Evolutionary conservation across 2,888 invertebrate species (phyloP), one percentile per base, ranked within the genome.

Genomic region (Caradrina clavipalpis): DNA sequence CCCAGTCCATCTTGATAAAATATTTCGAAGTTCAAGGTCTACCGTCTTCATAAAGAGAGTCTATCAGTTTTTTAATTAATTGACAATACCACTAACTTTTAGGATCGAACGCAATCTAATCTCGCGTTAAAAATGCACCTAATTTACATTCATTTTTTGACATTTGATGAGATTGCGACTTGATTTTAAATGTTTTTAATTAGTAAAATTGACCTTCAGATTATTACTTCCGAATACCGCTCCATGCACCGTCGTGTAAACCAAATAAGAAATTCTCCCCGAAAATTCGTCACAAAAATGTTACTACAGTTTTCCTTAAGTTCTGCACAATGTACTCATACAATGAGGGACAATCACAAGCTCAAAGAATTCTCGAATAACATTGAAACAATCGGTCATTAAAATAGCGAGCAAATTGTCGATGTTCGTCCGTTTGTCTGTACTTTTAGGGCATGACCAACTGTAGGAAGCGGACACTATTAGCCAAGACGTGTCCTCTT

Each of bases 391-490:
- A 83, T 81, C 54, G 68, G 19, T 22, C 66, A 69, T 83, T 77
- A 76, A 66, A 68, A 70, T 71, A 56, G 63, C 51, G 21, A 59
- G 22, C 54, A 59, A 72, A 78, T 69, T 66, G 63, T 47, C 76
- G 31, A 49, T 54, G 73, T 60, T 67, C 58, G 62, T 51, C 69
- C 66, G 56, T 64, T 69, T 61, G 67, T 61, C 63, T 61, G 68
- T 73, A 62, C 77, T 83, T 86, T 78, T 79, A 77, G 76, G 76
- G 80, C 84, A 80, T 73, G 72, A 72, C 67, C 59, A 81, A 84
- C 72, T 78, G 61, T 83, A 80, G 78, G 80, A 80, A 76, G 68
- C 71, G 22, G 58, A 47, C 60, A 76, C 74, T 76, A 81, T 73
- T 80, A 82, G 77, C 73, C 50, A 73, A 78, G 69, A 76, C 79